Conservation (phyloP, 2,113 vertebrate species). For the Gallinago media region DNA sequence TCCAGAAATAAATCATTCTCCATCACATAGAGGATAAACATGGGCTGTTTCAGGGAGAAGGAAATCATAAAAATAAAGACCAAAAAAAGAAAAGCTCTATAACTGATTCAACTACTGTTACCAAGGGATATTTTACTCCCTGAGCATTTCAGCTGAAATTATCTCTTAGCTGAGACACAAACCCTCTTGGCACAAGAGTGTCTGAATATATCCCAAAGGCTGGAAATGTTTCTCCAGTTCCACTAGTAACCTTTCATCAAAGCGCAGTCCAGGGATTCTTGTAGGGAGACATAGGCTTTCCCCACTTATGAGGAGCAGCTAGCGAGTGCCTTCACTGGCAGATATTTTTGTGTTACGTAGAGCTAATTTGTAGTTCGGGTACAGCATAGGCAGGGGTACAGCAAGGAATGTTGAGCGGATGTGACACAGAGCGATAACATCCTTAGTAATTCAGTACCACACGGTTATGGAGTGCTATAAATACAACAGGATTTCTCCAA, state of each 20-base stretch:
- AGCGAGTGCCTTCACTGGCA: not conserved
- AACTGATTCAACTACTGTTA: not conserved
- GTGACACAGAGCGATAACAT: constrained; percentile 23
- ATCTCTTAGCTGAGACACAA: not conserved
- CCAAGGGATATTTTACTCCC: not conserved
- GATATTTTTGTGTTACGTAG: not conserved
- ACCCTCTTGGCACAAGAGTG: not conserved
- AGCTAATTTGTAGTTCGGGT: not conserved
- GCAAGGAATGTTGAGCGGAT: constrained; percentile 15
- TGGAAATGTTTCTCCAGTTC: not conserved
- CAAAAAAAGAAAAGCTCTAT: not conserved
- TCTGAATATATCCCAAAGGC: not conserved
- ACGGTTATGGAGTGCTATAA: not conserved
- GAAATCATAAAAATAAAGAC: not conserved
- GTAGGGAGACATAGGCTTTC: not conserved
- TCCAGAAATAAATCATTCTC: not conserved
- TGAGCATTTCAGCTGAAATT: constrained; percentile 5
- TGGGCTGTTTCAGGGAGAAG: not conserved
- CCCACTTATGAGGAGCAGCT: not conserved
- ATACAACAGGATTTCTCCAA: constrained; percentile 17
- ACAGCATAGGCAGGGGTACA: constrained; percentile 26
- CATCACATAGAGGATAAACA: not conserved
- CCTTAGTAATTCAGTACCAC: not conserved
- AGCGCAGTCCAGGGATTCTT: not conserved
- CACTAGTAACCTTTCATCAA: not conserved